Percentiles rank a stretch among this genome's conserved stretches.
Conservation (phyloP, 2,888 invertebrate species). For the Drosophila villosipedis region DNA sequence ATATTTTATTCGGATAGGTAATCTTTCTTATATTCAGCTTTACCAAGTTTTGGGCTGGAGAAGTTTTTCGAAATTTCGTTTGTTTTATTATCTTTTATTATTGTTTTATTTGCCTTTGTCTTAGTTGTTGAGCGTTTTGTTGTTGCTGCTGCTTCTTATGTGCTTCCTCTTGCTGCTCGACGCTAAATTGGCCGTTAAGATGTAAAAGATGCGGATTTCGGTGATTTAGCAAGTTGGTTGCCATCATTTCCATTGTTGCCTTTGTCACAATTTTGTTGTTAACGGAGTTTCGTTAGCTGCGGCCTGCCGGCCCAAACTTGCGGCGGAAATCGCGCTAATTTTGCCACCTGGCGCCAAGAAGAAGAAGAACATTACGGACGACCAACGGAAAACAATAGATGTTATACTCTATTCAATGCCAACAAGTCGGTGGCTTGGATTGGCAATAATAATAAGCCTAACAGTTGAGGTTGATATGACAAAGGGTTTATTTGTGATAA, state of each 20-base stretch:
- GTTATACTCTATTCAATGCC: background rate
- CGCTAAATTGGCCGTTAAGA: conserved; percentile 81
- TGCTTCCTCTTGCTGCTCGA: conserved; percentile 13
- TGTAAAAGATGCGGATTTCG: conserved; percentile 74
- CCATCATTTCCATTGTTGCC: conserved; percentile 38
- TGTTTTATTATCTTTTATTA: conserved; percentile 79
- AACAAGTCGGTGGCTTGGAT: background rate
- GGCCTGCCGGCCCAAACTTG: conserved; percentile 34
- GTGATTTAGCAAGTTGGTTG: conserved; percentile 72
- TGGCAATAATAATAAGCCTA: background rate
- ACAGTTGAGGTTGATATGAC: background rate
- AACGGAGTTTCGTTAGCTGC: conserved; percentile 2
- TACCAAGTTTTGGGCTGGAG: conserved; percentile 5
- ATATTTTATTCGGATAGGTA: conserved; percentile 1
- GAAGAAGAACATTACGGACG: background rate
- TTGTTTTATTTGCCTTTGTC: conserved; percentile 57
- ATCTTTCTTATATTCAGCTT: background rate
- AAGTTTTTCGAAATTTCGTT: conserved; percentile 61
- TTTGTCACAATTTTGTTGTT: conserved; percentile 23
- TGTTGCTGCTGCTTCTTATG: conserved; percentile 23
- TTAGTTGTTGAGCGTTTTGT: conserved; percentile 34
- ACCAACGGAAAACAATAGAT: background rate
- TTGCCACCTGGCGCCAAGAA: conserved; percentile 57
- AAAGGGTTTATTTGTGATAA: background rate
- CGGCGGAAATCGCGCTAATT: conserved; percentile 77